Evolutionary conservation across 2,113 vertebrate genomes (phyloP).

Genomic region (Pterocles gutturalis): DNA sequence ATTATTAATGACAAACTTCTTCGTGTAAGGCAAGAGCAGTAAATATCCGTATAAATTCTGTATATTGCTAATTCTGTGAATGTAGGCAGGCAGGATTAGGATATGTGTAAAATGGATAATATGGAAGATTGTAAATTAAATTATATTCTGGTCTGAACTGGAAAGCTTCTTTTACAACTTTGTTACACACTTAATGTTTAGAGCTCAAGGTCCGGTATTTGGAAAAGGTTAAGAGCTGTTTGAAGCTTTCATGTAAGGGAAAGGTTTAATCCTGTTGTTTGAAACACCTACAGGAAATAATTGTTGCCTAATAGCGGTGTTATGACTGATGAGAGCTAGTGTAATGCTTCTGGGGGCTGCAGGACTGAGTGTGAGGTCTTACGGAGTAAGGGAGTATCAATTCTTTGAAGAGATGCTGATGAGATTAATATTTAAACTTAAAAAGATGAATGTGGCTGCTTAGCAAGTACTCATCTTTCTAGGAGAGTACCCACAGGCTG

Average conservation of each 20-base stretch:
- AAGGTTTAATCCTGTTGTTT: neutral
- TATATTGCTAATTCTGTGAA: neutral
- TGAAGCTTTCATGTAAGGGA: neutral
- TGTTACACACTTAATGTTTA: neutral
- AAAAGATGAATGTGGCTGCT: neutral
- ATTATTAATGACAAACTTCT: neutral
- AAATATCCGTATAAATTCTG: neutral
- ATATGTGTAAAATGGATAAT: neutral
- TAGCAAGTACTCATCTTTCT: neutral
- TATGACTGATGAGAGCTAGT: neutral
- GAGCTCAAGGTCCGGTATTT: neutral
- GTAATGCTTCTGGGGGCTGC: neutral
- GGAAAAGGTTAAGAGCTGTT: neutral
- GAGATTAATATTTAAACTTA: neutral
- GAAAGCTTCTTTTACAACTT: neutral
- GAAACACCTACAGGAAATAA: neutral
- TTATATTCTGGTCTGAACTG: neutral
- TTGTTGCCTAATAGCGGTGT: neutral
- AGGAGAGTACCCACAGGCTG: neutral
- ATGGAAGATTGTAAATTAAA: neutral
- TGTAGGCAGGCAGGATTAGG: neutral
- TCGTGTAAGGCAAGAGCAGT: neutral
- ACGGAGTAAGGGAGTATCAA: neutral
- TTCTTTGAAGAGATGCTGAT: neutral
- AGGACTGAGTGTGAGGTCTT: neutral